Conservation (phyloP, 1,140 invertebrate species). For the Brachionus asplanchnoidis region DNA sequence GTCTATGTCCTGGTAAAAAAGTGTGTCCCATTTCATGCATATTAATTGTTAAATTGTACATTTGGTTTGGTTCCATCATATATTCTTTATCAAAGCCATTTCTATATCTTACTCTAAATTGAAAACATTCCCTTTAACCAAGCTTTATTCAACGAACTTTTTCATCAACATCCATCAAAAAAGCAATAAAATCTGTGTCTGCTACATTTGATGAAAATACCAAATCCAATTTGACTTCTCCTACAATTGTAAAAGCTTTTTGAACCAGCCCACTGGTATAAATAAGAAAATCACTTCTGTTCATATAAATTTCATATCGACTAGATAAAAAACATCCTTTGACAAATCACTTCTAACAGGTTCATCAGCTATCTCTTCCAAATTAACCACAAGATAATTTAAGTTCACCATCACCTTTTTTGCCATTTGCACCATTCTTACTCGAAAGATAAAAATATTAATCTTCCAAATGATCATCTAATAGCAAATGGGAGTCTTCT, state of each 20-base stretch:
- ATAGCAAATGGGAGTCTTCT: not conserved
- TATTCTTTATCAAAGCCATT: not conserved
- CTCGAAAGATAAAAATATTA: not conserved
- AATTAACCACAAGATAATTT: not conserved
- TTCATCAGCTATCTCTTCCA: not conserved
- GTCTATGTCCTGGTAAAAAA: not conserved
- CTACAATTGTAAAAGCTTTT: not conserved
- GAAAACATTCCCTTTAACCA: not conserved
- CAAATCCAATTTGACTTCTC: not conserved
- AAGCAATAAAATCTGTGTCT: conserved; percentile 17
- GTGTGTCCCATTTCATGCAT: not conserved
- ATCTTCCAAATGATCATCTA: not conserved
- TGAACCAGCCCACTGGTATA: not conserved
- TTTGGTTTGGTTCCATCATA: not conserved
- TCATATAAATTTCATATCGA: not conserved
- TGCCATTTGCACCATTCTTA: not conserved
- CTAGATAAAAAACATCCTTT: not conserved
- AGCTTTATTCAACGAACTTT: conserved; percentile 5
- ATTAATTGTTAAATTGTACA: not conserved
- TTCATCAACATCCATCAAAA: conserved; percentile 4
- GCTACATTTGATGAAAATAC: not conserved
- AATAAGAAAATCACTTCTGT: not conserved
- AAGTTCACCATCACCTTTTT: not conserved
- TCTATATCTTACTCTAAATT: conserved; percentile 2
- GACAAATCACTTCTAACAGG: not conserved